phyloP scores from a whole-genome alignment of 1,140 invertebrate species.

The Venustaconcha ellipsiformis region DNA sequence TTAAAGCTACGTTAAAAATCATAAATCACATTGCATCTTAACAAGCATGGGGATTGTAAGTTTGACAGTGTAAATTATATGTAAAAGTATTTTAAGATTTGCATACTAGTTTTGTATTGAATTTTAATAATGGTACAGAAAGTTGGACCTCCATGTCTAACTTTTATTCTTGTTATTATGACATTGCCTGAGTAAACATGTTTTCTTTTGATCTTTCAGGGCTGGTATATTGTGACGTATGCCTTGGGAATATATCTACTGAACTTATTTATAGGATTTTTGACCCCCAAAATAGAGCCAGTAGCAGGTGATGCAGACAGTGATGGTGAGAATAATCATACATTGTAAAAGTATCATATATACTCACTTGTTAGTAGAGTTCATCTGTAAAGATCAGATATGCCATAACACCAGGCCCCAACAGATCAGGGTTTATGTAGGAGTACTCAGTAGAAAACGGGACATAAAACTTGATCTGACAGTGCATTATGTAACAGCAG shows the following conservation, averaged over 20 bases:
- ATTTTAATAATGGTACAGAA: not conserved
- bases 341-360: too few relatives aligned
- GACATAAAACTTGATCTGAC: too few relatives aligned
- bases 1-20: too few relatives aligned
- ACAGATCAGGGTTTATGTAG: too few relatives aligned
- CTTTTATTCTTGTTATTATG: too few relatives aligned
- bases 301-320: constrained; percentile 88
- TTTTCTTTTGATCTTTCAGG: constrained; percentile 77
- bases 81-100: not conserved
- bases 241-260: constrained; percentile 98
- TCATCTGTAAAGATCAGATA: too few relatives aligned
- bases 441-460: too few relatives aligned
- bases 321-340: constrained; percentile 38
- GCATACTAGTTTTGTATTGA: not conserved
- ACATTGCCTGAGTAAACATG: constrained; percentile 36
- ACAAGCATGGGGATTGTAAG: not conserved
- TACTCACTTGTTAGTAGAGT: too few relatives aligned
- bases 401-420: too few relatives aligned
- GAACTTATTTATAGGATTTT: constrained; percentile 99
- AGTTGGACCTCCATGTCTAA: not conserved
- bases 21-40: too few relatives aligned
- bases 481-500: too few relatives aligned
- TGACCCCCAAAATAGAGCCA: constrained; percentile 99
- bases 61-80: not conserved
- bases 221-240: constrained; percentile 99